Percentiles rank a stretch among this genome's conserved stretches.
phyloP scores from a whole-genome alignment of 2,113 vertebrate species.

The Entomyzon cyanotis region DNA sequence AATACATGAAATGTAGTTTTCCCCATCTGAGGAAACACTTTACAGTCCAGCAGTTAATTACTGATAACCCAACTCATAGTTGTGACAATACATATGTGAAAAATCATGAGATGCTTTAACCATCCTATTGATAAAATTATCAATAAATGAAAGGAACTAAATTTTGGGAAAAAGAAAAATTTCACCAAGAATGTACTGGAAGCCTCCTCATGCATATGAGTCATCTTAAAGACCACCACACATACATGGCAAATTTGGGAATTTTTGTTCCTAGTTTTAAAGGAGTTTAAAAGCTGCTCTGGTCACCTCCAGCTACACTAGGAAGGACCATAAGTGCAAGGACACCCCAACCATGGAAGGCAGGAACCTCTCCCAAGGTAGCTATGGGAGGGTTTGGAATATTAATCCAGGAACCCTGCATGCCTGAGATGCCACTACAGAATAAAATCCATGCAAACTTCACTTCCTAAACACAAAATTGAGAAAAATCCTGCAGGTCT shows the following conservation, averaged over 20 bases:
- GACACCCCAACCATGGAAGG: neutral
- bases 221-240: neutral
- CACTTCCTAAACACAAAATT: neutral
- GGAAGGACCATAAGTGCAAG: neutral
- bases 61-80: neutral
- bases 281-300: neutral
- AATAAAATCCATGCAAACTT: neutral
- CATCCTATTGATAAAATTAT: neutral
- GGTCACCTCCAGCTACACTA: neutral
- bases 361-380: neutral
- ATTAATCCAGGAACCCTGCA: neutral
- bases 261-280: neutral
- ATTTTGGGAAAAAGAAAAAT: neutral
- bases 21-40: neutral
- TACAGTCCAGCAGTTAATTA: neutral
- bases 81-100: neutral
- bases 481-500: neutral
- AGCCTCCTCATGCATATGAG: neutral
- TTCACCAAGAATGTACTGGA: neutral
- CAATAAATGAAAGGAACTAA: neutral
- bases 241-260: neutral
- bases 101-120: neutral
- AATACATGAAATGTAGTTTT: neutral
- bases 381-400: neutral
- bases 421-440: neutral